Evolutionary conservation across 2,113 vertebrate genomes (phyloP).

Genomic region (Apteryx mantelli): DNA sequence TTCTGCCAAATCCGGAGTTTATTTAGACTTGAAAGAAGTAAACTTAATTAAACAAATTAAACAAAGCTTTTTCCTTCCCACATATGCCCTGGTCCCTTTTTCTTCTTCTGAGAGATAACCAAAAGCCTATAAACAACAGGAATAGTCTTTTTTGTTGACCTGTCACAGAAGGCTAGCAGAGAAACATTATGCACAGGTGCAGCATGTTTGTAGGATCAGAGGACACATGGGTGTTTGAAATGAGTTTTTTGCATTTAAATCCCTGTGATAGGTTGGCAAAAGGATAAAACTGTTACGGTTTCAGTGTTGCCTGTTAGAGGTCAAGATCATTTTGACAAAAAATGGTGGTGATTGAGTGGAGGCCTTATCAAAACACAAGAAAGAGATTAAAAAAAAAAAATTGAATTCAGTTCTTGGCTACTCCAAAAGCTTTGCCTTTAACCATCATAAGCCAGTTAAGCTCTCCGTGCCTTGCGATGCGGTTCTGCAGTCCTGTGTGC

Average conservation of each 20-base stretch:
- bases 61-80: slow-evolving; percentile 24
- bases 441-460: neutral
- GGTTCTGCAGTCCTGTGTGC: neutral
- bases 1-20: slow-evolving; percentile 45
- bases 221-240: neutral
- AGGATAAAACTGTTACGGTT: neutral
- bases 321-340: neutral
- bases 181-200: slow-evolving; percentile 46
- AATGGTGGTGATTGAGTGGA: neutral
- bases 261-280: neutral
- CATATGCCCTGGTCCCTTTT: neutral
- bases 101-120: neutral
- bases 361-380: neutral
- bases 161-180: slow-evolving; percentile 6
- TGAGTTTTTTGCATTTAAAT: neutral
- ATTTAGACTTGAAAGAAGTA: slow-evolving; percentile 72
- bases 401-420: neutral
- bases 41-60: slow-evolving; percentile 68
- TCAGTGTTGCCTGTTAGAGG: neutral
- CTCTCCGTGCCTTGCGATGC: rapidly evolving
- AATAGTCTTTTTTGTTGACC: neutral
- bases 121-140: slow-evolving; percentile 44
- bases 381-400: neutral
- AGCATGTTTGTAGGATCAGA: neutral
- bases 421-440: neutral